Evolutionary conservation across 2,888 invertebrate species (phyloP), one percentile per base, ranked within the genome.

Genomic region (Aethes cnicana): DNA sequence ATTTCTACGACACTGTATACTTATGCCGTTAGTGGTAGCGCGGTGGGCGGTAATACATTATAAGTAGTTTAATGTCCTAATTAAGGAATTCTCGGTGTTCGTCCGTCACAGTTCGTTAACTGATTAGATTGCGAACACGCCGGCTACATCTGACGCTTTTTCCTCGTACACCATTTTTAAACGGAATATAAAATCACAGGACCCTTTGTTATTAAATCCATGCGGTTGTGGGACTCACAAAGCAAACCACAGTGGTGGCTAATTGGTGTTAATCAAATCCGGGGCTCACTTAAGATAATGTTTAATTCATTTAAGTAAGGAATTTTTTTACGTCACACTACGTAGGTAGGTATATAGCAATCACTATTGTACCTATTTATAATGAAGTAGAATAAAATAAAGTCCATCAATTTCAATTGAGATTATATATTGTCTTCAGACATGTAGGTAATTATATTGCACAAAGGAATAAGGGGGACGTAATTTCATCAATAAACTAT

Each of bases 61-160:
- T 33, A 46, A 44, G 23, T 46, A 52, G 35, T 53, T 65, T 69
- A 67, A 70, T 66, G 64, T 68, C 63, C 72, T 74, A 72, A 73
- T 76, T 70, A 76, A 67, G 63, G 70, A 63, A 74, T 74, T 68
- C 68, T 68, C 60, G 62, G 61, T 68, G 64, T 64, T 58, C 61
- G 61, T 59, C 63, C 68, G 72, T 66, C 67, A 66, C 66, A 59
- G 68, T 69, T 68, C 67, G 69, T 69, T 69, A 71, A 67, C 60
- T 67, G 66, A 68, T 69, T 69, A 68, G 64, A 68, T 69, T 66
- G 66, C 53, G 60, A 61, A 54, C 54, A 57, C 58, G 58, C 61
- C 52, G 55, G 26, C 46, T 43, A 32, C 37, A 35, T 44, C 17
- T 44, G 39, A 44, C 47, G 52, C 49, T 46, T 48, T 47, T 46